Evolutionary conservation across 2,113 vertebrate genomes (phyloP), one percentile per base, ranked within the genome.

Genomic region (Oxyruncus cristatus): DNA sequence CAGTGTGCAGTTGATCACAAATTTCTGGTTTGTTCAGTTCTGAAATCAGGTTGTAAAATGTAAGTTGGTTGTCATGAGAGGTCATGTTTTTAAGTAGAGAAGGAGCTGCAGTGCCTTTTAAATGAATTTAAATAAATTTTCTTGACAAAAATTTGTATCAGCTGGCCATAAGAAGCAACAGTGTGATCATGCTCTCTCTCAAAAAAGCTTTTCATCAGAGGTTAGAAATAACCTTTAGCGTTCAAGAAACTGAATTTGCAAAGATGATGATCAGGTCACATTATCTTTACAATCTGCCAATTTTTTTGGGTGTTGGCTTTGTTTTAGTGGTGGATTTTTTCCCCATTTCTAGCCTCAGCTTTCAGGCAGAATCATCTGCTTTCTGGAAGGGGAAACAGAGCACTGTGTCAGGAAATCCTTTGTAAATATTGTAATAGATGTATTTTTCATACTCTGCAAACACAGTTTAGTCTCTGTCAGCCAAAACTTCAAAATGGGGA

Each of bases 31-130:
- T 93, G 72, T 91, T 95, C 15, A 23, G 46, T 39, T 71, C 50
- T 92, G 91, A 96, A 92, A 84, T 88, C 47, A 88, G 76, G 61
- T 68, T 95, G 35, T 82, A 73, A 87, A 76, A 67, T 44, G 44
- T 58, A 82, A 73, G 70, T 76, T 50, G 61, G 73, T 94, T 97
- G 86, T 97, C 80, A 89, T 93, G 80, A 70, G 89, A 92, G 92
- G 92, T 95, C 89, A 50, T 30, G n/a, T 56, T 94, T 88, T 95
- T 89, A 75, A 33, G 42, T 61, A 24, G 0, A 39, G 37, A 82
- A 88, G 59, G 52, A n/a, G 42, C 65, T 68, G 56, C 15, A 16
- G 26, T 68, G 58, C 66, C 41, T 87, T 88, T 73, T 61, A 93
- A 94, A 89, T 87, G n/a, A n/a, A n/a, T n/a, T n/a, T n/a, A n/a